Evolutionary conservation across 2,888 invertebrate species (phyloP), one percentile per base, ranked within the genome.

Genomic region (Pycnomerus fuliginosus): DNA sequence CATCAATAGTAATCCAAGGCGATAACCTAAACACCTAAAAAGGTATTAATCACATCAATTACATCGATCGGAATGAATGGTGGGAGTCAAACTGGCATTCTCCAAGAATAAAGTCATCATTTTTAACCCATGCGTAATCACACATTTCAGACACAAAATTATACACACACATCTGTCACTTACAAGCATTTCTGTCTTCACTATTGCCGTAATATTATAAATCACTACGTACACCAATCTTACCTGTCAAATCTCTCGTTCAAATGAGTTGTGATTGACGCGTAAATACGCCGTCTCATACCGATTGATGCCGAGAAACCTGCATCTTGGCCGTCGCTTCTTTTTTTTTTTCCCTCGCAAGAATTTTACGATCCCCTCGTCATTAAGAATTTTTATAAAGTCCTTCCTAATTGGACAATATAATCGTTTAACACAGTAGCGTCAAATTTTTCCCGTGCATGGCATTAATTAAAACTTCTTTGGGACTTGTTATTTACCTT

Each of bases 261-360:
- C 68, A 72, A 72, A 71, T 69, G 70, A 72, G 68, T 58, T 60
- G 57, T 72, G 71, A 72, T 72, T 72, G 71, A 72, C 71, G 65
- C 60, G 51, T 67, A 68, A 69, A 69, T 67, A 56, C 61, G 60
- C 61, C 60, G 57, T 62, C 62, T 63, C 61, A 61, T 60, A 60
- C 46, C 48, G 39, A 15, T n/a, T 22, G 17, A 29, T 35, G 22
- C 20, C 35, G 23, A 5, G 13, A 31, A 31, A 8, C 8, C 2
- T 16, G n/a, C 20, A 20, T 20, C 20, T 5, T 27, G 4, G 35
- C 30, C 12, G 16, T 20, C 16, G 13, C 30, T 11, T 32, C 31
- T 30, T 42, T 11, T 34, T 20, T 13, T 39, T 23, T 12, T 31
- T 34, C 27, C 4, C 17, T 31, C 29, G 33, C 31, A 11, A 5